Percentiles rank a stretch among this genome's conserved stretches.
phyloP scores from a whole-genome alignment of 2,113 vertebrate genomes.

The Rhinopomastus cyanomelas region DNA sequence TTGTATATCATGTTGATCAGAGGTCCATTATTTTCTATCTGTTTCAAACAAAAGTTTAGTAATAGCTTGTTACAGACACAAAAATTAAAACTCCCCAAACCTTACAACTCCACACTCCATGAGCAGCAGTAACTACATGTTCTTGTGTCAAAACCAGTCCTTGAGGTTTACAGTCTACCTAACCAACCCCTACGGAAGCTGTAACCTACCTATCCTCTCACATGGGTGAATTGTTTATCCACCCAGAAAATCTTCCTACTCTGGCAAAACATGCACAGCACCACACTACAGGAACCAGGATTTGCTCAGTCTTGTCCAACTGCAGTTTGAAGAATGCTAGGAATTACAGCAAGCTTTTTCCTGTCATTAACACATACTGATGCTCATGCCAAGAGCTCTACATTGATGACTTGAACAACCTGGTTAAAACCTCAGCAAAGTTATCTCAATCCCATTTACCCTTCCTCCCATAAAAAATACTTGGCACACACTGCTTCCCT shows the following conservation, averaged over 20 bases:
- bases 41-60: slow-evolving; percentile 88
- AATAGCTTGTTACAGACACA: slow-evolving; percentile 47
- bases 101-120: neutral
- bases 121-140: neutral
- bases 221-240: neutral
- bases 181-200: neutral
- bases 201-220: neutral
- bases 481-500: neutral
- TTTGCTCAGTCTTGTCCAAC: neutral
- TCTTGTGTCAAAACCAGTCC: neutral
- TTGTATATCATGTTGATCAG: slow-evolving; percentile 89
- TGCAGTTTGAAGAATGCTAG: neutral
- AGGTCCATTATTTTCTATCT: slow-evolving; percentile 93
- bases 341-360: neutral
- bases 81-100: neutral
- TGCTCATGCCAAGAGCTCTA: neutral
- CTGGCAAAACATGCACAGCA: neutral
- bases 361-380: neutral
- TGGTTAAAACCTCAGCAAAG: neutral
- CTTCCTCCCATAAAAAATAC: neutral
- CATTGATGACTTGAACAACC: neutral
- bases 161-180: neutral
- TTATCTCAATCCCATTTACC: neutral
- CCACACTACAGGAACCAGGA: neutral
- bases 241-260: neutral